Base-by-base conservation (phyloP, 1,140 invertebrate species). In the Kradibia gibbosae region DNA sequence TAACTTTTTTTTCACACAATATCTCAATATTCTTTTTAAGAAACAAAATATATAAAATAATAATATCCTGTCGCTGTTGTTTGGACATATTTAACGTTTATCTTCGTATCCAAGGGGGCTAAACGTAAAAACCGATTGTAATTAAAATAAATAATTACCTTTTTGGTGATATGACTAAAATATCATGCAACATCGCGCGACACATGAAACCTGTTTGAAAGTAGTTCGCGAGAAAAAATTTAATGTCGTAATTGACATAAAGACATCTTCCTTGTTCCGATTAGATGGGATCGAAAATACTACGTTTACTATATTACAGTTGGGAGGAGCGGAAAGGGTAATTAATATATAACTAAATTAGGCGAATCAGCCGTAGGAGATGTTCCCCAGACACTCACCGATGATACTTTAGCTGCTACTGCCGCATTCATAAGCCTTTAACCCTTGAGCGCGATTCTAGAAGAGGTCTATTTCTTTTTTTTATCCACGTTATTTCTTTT, bases 271-370 rank as follows among this genome's bases (percentile, higher is more conserved):
- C 34, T 75, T 22, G 15, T 55, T 53, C 25, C 48, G 36, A 13
- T 34, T 20, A 25, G 22, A 39, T n/a, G 39, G 34, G 36, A 39
- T 28, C n/a, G n/a, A n/a, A n/a, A n/a, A n/a, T n/a, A n/a, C n/a
- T n/a, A n/a, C n/a, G n/a, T n/a, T n/a, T n/a, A n/a, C n/a, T n/a
- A n/a, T n/a, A n/a, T n/a, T n/a, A n/a, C n/a, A n/a, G n/a, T n/a
- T n/a, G n/a, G n/a, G n/a, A n/a, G n/a, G n/a, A n/a, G n/a, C n/a
- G n/a, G n/a, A 73, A 48, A 82, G 84, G 84, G 83, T 90, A 88
- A 91, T 91, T 90, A 91, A 90, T n/a, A 90, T 88, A 82, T 87
- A 88, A 91, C 88, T 90, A 89, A 90, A 91, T 90, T 89, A 90
- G 87, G 85, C 85, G 85, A 85, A 87, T 88, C 86, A 88, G 81